phyloP scores from a whole-genome alignment of 2,113 vertebrate genomes.

The Gavialis gangeticus region DNA sequence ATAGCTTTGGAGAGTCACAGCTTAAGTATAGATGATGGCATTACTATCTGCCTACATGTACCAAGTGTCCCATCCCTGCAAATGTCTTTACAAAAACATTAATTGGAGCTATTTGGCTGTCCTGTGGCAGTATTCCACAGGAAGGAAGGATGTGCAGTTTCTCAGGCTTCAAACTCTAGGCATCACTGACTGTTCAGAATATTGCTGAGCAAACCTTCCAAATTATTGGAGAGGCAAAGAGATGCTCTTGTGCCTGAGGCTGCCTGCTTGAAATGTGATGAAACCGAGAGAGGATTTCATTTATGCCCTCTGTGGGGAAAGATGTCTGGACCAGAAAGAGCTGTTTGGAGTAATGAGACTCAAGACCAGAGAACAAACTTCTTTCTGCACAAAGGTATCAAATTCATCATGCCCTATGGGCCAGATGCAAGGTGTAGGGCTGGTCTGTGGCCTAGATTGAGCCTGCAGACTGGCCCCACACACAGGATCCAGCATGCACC shows the following conservation, averaged over 20 bases:
- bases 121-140: background rate
- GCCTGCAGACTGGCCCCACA: too few species aligned
- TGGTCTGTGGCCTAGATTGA: too few species aligned
- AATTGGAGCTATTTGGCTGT: background rate
- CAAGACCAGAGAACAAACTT: fast-evolving
- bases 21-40: conserved; percentile 43
- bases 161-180: background rate
- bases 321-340: background rate
- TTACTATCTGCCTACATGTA: background rate
- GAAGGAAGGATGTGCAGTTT: conserved; percentile 10
- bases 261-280: background rate
- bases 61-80: background rate
- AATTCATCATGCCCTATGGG: too few species aligned
- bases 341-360: background rate
- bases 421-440: too few species aligned
- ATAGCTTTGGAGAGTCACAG: conserved; percentile 48
- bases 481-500: too few species aligned
- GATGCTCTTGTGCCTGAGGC: background rate
- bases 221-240: background rate
- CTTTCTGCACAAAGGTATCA: background rate
- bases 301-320: background rate
- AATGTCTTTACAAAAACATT: conserved; percentile 15
- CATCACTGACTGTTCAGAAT: background rate
- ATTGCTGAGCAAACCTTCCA: background rate
- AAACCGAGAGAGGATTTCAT: fast-evolving